Conservation (phyloP, 2,888 invertebrate species). For the Hybos culiciformis region DNA sequence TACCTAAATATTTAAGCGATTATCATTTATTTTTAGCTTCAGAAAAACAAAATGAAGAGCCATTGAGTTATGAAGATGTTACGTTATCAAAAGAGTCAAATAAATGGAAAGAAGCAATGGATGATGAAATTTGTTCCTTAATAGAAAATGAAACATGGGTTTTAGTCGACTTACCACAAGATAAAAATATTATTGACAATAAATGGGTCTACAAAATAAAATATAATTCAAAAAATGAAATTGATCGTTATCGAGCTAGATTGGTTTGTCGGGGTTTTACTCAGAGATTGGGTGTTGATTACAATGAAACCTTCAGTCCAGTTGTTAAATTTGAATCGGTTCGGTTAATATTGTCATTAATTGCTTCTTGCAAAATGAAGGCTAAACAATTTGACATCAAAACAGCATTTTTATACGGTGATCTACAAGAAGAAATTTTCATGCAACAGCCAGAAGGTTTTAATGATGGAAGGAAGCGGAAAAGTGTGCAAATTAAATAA, state of each 20-base stretch:
- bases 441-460: too few relatives aligned
- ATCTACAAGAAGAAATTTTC: too few relatives aligned
- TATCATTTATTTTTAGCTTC: too few relatives aligned
- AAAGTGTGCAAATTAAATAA: too few relatives aligned
- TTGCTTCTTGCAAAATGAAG: too few relatives aligned
- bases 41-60: too few relatives aligned
- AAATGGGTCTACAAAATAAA: conserved; percentile 21
- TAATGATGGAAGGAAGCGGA: background rate
- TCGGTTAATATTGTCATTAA: conserved; percentile 2
- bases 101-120: conserved; percentile 12
- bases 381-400: too few relatives aligned
- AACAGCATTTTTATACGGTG: too few relatives aligned
- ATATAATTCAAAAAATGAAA: conserved; percentile 13
- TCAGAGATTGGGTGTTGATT: conserved; percentile 16
- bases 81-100: background rate
- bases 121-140: conserved; percentile 12
- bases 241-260: conserved; percentile 12
- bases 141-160: conserved; percentile 13
- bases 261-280: conserved; percentile 15
- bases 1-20: too few relatives aligned
- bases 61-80: conserved; percentile 11
- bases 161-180: conserved; percentile 12
- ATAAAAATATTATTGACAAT: too few relatives aligned
- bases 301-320: conserved; percentile 16
- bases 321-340: background rate